Conservation (phyloP, 1,140 invertebrate genomes). For the Lysiphlebus fabarum region DNA sequence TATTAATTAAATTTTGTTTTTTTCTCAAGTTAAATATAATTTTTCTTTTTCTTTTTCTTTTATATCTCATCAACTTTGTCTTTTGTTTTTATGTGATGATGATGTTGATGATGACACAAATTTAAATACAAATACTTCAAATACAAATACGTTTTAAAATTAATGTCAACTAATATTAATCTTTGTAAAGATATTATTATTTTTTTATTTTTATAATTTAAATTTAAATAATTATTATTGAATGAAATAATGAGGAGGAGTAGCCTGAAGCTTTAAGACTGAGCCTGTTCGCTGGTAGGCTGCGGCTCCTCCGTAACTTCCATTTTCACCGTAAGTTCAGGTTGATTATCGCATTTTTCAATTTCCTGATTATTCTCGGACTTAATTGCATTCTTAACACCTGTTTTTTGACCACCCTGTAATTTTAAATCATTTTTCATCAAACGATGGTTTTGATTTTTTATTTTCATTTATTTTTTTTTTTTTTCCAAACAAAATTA, state of each 20-base stretch:
- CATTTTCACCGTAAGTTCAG: constrained; percentile 46
- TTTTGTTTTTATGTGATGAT: no score
- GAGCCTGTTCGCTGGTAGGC: constrained; percentile 51
- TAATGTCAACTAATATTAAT: no score
- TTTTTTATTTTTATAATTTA: constrained; percentile 42
- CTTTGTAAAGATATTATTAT: constrained; percentile 48
- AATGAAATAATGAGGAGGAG: constrained; percentile 33
- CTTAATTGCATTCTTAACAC: constrained; percentile 45
- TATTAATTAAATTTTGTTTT: no score
- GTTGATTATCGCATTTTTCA: constrained; percentile 36
- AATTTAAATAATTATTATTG: constrained; percentile 38
- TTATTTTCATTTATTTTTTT: constrained; percentile 10
- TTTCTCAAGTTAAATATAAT: neutral
- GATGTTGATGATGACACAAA: neutral
- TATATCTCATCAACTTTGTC: no score
- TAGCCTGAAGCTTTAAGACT: constrained; percentile 51
- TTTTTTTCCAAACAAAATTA: constrained; percentile 2
- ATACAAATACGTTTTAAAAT: constrained; percentile 34
- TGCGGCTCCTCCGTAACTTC: constrained; percentile 45
- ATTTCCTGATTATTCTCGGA: constrained; percentile 48
- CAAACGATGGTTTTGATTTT: constrained; percentile 25
- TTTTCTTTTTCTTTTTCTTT: constrained; percentile 2
- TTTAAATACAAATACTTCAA: constrained; percentile 29
- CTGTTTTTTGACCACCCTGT: constrained; percentile 47
- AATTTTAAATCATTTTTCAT: constrained; percentile 42